Conservation (phyloP, 2,797 vertebrate genomes). For the Myotis findleyi region DNA sequence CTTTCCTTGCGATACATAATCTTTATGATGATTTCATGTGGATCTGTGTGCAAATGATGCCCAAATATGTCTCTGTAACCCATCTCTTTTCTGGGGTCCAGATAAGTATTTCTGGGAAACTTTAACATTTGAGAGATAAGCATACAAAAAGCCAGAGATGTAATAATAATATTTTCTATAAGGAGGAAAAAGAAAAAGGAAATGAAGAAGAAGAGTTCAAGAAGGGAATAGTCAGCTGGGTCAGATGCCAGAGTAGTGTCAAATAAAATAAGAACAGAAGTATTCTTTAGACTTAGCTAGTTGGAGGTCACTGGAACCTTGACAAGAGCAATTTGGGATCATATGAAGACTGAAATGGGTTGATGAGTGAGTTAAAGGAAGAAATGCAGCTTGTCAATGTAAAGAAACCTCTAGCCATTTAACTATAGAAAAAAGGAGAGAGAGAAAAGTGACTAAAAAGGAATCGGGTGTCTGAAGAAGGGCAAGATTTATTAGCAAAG, state of each 20-base stretch:
- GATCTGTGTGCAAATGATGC: background rate
- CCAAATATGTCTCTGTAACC: background rate
- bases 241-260: background rate
- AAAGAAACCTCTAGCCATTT: background rate
- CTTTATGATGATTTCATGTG: background rate
- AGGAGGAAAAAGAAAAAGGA: background rate
- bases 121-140: background rate
- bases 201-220: background rate
- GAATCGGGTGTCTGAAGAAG: background rate
- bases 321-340: background rate
- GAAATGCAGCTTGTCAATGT: background rate
- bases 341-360: background rate
- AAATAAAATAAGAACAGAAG: slow-evolving; percentile 17
- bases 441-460: background rate
- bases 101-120: background rate
- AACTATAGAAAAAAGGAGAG: background rate
- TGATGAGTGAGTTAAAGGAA: background rate
- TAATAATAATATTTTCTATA: background rate
- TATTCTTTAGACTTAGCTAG: slow-evolving; percentile 10
- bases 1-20: background rate
- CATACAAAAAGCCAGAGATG: background rate
- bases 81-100: background rate
- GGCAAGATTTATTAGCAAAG: background rate
- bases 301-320: background rate
- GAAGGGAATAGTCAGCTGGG: background rate